Percentiles rank a stretch among this genome's conserved stretches.
Conservation (phyloP, 30 jellyfish, hydroid and myxozoan genomes). For the Cassiopea xamachana region DNA sequence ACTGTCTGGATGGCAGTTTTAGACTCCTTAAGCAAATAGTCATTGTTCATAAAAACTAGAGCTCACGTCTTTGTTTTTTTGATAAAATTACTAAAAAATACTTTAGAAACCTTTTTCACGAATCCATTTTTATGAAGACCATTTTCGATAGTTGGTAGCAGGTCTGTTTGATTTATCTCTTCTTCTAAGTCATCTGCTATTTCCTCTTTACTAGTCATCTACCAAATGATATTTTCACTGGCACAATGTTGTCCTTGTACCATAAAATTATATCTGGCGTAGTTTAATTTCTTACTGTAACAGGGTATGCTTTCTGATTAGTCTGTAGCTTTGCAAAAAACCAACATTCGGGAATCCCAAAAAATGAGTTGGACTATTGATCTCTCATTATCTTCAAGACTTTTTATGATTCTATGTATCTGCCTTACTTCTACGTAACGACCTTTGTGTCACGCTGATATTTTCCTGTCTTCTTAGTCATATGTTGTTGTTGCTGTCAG, state of each 20-base stretch:
- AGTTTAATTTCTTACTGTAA: too few relatives aligned
- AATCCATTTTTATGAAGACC: conserved; percentile 1
- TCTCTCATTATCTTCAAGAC: too few relatives aligned
- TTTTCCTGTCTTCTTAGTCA: not conserved
- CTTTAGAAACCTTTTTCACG: not conserved
- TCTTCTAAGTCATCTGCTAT: conserved; percentile 12
- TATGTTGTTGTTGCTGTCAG: conserved; percentile 21
- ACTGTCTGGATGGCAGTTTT: too few relatives aligned
- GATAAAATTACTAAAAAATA: too few relatives aligned
- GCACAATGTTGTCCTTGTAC: not conserved
- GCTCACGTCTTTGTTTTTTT: too few relatives aligned
- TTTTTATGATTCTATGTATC: too few relatives aligned
- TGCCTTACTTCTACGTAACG: not conserved
- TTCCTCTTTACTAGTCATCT: conserved; percentile 35
- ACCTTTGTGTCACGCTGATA: not conserved
- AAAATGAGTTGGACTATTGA: too few relatives aligned
- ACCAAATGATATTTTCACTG: not conserved
- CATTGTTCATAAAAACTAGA: too few relatives aligned
- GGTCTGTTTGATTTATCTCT: conserved; percentile 13
- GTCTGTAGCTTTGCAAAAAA: too few relatives aligned
- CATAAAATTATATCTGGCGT: not conserved
- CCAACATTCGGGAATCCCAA: too few relatives aligned
- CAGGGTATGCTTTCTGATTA: too few relatives aligned
- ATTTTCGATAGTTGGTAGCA: not conserved
- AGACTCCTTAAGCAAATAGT: too few relatives aligned